Evolutionary conservation across 1,140 invertebrate species (phyloP).

Genomic region (Orius insidiosus): DNA sequence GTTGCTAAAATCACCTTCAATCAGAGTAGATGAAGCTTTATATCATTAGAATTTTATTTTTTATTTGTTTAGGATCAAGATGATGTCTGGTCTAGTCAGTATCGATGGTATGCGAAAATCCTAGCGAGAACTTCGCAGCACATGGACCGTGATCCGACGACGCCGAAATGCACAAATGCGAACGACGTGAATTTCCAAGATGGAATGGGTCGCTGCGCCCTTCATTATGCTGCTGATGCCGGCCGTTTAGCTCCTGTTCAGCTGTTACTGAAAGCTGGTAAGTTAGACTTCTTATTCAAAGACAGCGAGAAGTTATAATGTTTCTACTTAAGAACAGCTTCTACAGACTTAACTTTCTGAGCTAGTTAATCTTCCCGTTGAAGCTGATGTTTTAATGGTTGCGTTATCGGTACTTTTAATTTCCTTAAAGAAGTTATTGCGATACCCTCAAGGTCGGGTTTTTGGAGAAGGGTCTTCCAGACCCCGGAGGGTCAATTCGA

Average conservation of each 20-base stretch:
- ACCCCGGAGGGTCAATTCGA: no score
- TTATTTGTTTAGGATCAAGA: slow-evolving; percentile 15
- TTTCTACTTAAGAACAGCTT: neutral
- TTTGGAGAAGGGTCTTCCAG: no score
- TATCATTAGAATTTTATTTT: slow-evolving; percentile 16
- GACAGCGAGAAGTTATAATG: no score
- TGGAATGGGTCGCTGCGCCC: slow-evolving; percentile 31
- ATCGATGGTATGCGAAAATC: slow-evolving; percentile 32
- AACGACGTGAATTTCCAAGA: slow-evolving; percentile 33
- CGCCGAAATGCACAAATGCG: neutral
- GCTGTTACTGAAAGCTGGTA: slow-evolving; percentile 25
- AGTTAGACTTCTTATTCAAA: no score
- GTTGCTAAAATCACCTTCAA: no score
- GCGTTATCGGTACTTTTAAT: no score
- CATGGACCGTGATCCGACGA: slow-evolving; percentile 22
- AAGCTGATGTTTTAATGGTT: no score
- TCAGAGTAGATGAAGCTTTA: no score
- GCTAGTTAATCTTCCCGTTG: no score
- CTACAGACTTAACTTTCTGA: neutral
- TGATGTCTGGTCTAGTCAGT: slow-evolving; percentile 20
- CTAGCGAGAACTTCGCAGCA: slow-evolving; percentile 30
- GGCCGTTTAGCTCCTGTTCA: slow-evolving; percentile 33
- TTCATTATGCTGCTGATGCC: slow-evolving; percentile 40
- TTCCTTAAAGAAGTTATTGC: no score
- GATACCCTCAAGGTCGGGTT: no score